Evolutionary conservation across 2,888 invertebrate genomes (phyloP), one percentile per base, ranked within the genome.

Genomic region (Phengaris alcon): DNA sequence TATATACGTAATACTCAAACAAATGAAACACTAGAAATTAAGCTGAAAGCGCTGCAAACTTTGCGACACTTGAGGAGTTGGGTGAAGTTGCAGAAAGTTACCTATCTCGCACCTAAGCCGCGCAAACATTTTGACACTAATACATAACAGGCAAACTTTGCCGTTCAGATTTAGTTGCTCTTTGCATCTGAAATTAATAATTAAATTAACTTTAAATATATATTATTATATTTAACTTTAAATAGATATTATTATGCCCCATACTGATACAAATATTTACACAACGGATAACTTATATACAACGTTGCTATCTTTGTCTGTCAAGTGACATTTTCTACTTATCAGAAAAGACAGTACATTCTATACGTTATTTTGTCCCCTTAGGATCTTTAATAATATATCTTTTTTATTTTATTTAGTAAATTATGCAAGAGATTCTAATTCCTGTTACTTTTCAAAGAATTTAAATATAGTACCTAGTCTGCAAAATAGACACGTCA

Each of bases 61-160:
- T 52, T 13, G 54, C 48, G 51, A 72, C 72, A 72, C 54, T 72
- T 54, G 72, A 8, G 52, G 22, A 54, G 54, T 72, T 72, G 22
- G 15, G 10, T 2, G 2, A 46, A 46, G 35, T 68, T 68, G 68
- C 44, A 3, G 51, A 22, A 70, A 70, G 70, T 70, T 72, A 51
- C 72, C 51, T 72, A 72, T 22, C 54, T 72, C 54, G 35, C 72
- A 72, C 52, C 51, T 72, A 72, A 72, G 52, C 72, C 52, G 48
- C 10, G n/a, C n/a, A 46, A 51, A 22, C 72, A 72, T 72, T 72
- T 46, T 54, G 52, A 15, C 70, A 51, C 72, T 64, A 64, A 64
- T 64, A 64, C 35, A 44, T 64, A 70, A 22, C 69, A 3, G 22
- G 6, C 69, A 4, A 70, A 70, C 70, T 70, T 51, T 15, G 44